Evolutionary conservation across 2,797 vertebrate species (phyloP), one percentile per base, ranked within the genome.

Genomic region (Gallinago stenura): DNA sequence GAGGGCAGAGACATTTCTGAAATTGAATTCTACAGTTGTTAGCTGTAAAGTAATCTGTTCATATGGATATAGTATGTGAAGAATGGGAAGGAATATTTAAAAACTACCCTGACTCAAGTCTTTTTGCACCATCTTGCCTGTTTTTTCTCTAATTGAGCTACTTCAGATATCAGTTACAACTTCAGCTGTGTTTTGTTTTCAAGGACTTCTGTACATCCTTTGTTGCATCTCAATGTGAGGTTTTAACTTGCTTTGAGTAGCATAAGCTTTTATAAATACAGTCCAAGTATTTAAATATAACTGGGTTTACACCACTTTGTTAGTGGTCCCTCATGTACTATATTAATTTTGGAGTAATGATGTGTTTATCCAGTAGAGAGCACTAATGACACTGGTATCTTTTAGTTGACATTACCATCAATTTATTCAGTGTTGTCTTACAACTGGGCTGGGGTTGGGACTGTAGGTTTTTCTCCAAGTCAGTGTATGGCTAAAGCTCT

Each of bases 361-460:
- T 12, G 28, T 91, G 24, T 84, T 88, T 87, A 75, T 93, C 94
- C 96, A 95, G 83, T 65, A 95, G 96, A 95, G 95, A 89, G 91
- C 94, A 84, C 69, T 93, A 61, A 82, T 61, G 81, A 41, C 4
- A 4, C 89, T 93, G 43, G 62, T 70, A 8, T 81, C 60, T 87
- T 46, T 69, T 30, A 64, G 26, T 22, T 87, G 33, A 31, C 12
- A 7, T 61, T 70, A 54, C 69, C 12, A 31, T 78, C 37, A 68
- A 89, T 89, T 62, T 79, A 56, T 51, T 50, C 16, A 16, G 2
- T n/a, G 6, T 30, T 93, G 15, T 35, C 30, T 78, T 39, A 8
- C 3, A 37, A 26, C 41, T 83, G 28, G 31, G 31, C 69, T 85
- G 71, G 41, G 48, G 37, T 88, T 93, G 77, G 69, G 35, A 79